A percentile compares a stretch with the other conserved stretches of the same genome.
Conservation (phyloP, 2,888 invertebrate species). For the Ganaspis brasiliensis region DNA sequence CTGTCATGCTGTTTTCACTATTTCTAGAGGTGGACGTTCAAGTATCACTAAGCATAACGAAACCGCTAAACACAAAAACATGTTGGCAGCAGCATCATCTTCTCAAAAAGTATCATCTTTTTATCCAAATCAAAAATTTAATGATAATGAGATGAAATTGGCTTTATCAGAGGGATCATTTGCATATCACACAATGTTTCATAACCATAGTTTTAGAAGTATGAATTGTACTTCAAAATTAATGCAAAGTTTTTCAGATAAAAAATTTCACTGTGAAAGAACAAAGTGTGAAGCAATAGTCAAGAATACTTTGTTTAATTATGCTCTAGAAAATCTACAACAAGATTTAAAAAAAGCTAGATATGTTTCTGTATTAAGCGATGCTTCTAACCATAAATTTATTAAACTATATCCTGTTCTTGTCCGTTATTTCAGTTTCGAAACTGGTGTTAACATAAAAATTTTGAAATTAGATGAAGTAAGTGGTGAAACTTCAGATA, state of each 20-base stretch:
- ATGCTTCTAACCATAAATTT: slow-evolving; percentile 56
- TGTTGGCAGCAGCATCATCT: neutral
- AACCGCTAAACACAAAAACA: neutral
- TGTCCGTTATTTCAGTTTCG: slow-evolving; percentile 41
- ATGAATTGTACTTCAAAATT: slow-evolving; percentile 62
- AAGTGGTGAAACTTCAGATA: neutral
- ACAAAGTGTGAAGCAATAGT: neutral
- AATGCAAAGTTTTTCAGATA: neutral
- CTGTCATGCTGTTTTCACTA: no score
- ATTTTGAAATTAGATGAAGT: slow-evolving; percentile 23
- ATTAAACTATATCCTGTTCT: slow-evolving; percentile 50
- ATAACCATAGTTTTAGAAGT: no score
- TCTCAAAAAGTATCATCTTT: no score
- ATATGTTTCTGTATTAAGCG: slow-evolving; percentile 9
- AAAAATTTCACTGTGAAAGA: neutral
- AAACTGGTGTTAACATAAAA: slow-evolving; percentile 43
- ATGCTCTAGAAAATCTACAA: neutral
- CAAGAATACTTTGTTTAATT: neutral
- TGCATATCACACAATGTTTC: slow-evolving; percentile 63
- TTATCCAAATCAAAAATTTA: neutral
- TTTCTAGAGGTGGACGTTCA: no score
- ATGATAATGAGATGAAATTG: slow-evolving; percentile 56
- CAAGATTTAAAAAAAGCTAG: neutral
- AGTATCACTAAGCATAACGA: neutral
- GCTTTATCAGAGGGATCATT: slow-evolving; percentile 61